phyloP scores from a whole-genome alignment of 2,888 invertebrate species.

The Drosophila merina region DNA sequence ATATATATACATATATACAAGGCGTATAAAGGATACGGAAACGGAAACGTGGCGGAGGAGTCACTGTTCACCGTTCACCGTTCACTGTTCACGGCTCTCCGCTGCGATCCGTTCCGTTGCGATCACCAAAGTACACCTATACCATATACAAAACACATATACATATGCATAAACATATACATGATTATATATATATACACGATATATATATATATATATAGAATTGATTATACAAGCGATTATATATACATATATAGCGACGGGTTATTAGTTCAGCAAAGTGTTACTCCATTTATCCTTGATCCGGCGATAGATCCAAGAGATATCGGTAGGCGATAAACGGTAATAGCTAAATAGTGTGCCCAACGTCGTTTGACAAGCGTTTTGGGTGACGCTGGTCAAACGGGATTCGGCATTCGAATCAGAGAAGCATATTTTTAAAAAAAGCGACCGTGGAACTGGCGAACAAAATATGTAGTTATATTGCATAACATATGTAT shows the following conservation, averaged over 20 bases:
- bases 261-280: constrained; percentile 38
- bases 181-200: constrained; percentile 33
- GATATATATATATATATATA: constrained; percentile 38
- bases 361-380: constrained; percentile 59
- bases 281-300: constrained; percentile 37
- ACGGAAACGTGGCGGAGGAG: background rate
- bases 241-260: constrained; percentile 40
- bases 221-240: constrained; percentile 38
- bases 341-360: constrained; percentile 16
- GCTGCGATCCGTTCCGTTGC: background rate
- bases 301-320: constrained; percentile 7
- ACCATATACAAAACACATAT: constrained; percentile 51
- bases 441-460: constrained; percentile 1
- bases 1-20: constrained; percentile 14
- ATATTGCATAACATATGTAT: constrained; percentile 1
- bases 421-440: constrained; percentile 13
- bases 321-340: constrained; percentile 20
- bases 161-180: constrained; percentile 45
- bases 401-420: constrained; percentile 49
- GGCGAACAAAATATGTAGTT: constrained; percentile 6
- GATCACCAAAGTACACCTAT: constrained; percentile 40
- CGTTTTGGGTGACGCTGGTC: constrained; percentile 63
- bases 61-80: constrained; percentile 15
- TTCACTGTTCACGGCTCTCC: constrained; percentile 21
- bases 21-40: constrained; percentile 15